phyloP scores from a whole-genome alignment of 2,113 vertebrate genomes.

The Euleptes europaea region DNA sequence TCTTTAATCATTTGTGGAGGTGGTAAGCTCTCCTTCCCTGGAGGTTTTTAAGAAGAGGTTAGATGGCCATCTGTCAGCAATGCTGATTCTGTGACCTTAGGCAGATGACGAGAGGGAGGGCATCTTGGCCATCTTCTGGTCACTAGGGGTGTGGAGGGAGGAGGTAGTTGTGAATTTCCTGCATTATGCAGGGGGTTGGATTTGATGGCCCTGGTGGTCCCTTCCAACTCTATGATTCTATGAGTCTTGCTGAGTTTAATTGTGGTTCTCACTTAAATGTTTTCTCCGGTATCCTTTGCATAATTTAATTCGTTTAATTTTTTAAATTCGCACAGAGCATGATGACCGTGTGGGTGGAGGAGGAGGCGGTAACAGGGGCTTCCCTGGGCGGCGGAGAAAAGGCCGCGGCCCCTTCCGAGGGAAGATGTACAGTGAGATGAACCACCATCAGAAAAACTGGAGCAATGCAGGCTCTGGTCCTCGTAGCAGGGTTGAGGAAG shows the following conservation, averaged over 20 bases:
- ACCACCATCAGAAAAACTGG: constrained; percentile 68
- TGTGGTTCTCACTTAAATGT: not conserved
- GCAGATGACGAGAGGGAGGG: no score
- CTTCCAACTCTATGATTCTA: no score
- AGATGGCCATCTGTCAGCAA: no score
- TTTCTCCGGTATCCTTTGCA: not conserved
- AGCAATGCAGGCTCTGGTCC: constrained; percentile 57
- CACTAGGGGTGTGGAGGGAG: no score
- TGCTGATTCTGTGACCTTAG: no score
- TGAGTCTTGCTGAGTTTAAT: not conserved
- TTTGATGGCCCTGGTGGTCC: no score
- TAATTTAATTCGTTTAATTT: not conserved
- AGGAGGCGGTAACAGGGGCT: constrained; percentile 69
- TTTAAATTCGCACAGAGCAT: constrained; percentile 72
- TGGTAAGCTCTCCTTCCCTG: no score
- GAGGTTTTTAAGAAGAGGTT: no score
- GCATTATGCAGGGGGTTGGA: no score
- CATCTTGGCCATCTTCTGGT: no score
- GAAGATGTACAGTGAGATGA: constrained; percentile 71
- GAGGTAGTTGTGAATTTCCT: no score
- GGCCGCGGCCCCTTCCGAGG: constrained; percentile 80
- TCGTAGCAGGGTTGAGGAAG: constrained; percentile 66
- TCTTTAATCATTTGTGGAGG: not conserved
- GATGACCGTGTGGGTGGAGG: constrained; percentile 76
- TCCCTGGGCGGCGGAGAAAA: constrained; percentile 78